Conservation (phyloP, 2,888 invertebrate species). For the Omphaloscelis lunosa region DNA sequence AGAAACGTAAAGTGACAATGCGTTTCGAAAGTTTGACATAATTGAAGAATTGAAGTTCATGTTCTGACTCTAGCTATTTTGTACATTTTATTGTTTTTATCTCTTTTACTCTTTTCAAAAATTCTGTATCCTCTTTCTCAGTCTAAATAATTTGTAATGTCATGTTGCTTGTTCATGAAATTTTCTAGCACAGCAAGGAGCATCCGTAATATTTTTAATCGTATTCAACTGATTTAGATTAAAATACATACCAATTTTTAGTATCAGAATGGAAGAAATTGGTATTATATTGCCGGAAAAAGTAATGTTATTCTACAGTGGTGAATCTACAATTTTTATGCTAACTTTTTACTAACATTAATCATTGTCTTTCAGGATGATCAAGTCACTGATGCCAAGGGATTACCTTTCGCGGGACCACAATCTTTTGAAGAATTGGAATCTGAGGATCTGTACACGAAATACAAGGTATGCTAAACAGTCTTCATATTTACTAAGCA, state of each 20-base stretch:
- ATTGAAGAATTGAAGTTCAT: background rate
- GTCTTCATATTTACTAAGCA: background rate
- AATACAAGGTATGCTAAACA: constrained; percentile 94
- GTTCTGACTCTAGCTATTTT: background rate
- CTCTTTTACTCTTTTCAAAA: constrained; percentile 34
- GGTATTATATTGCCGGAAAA: constrained; percentile 95
- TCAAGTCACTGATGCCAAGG: constrained; percentile 91
- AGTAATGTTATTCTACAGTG: constrained; percentile 88
- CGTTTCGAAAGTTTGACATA: constrained; percentile 70
- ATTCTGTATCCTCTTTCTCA: constrained; percentile 13
- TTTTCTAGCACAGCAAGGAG: constrained; percentile 22
- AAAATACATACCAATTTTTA: constrained; percentile 35
- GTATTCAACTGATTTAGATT: constrained; percentile 6
- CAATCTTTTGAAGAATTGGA: constrained; percentile 95
- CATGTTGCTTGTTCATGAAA: constrained; percentile 21
- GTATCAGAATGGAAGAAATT: constrained; percentile 94
- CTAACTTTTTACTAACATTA: background rate
- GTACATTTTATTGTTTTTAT: constrained; percentile 28
- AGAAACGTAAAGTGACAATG: constrained; percentile 73
- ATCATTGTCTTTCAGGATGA: constrained; percentile 90
- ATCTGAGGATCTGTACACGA: constrained; percentile 98
- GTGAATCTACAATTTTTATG: background rate
- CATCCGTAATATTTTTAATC: constrained; percentile 30
- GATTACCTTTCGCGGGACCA: constrained; percentile 92
- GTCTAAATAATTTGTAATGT: constrained; percentile 41